Evolutionary conservation across 2,797 vertebrate species (phyloP).

Genomic region (Tokudaia tokunoshimensis): DNA sequence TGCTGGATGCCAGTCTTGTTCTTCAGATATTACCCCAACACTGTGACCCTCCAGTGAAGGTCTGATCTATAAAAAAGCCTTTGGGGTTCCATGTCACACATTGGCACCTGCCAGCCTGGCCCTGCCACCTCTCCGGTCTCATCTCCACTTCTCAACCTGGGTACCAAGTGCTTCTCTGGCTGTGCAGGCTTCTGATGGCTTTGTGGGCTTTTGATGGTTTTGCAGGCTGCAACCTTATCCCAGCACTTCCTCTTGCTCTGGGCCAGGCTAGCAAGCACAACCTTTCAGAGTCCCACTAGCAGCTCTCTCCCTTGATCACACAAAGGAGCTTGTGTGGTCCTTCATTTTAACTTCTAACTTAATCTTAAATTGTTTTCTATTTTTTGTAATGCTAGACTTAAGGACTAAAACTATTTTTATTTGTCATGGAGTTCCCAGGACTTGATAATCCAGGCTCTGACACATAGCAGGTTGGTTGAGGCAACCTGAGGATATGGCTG

Average conservation of each 20-base stretch:
- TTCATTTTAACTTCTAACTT: constrained; percentile 27
- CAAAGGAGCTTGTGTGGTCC: neutral
- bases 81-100: neutral
- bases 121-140: neutral
- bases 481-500: neutral
- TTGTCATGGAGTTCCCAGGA: neutral
- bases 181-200: accelerated
- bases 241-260: neutral
- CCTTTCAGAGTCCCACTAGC: neutral
- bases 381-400: neutral
- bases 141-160: accelerated
- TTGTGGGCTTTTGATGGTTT: accelerated
- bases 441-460: neutral
- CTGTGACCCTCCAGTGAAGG: neutral
- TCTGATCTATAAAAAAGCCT: neutral
- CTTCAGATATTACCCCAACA: neutral
- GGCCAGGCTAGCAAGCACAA: neutral
- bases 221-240: neutral
- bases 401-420: neutral
- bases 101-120: neutral
- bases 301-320: neutral
- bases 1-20: neutral
- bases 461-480: neutral
- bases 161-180: neutral
- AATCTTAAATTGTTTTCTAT: neutral